Evolutionary conservation across 2,113 vertebrate genomes (phyloP).

Genomic region (Anolis carolinensis): DNA sequence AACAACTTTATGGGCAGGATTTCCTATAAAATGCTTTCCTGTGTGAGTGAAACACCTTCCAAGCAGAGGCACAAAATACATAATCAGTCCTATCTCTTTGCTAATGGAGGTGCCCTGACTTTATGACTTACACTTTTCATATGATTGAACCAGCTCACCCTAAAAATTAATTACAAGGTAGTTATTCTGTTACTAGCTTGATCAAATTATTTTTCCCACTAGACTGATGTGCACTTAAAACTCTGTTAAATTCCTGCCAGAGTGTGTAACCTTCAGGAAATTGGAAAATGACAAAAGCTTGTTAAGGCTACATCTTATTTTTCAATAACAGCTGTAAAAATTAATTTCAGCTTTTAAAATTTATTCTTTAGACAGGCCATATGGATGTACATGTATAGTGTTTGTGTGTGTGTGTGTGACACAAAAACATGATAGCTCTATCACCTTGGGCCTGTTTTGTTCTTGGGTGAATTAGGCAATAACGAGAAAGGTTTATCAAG

Average conservation of each 20-base stretch:
- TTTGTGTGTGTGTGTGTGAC: conserved; percentile 10
- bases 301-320: conserved; percentile 54
- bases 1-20: neutral
- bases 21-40: neutral
- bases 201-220: conserved; percentile 39
- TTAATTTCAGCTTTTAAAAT: conserved; percentile 8
- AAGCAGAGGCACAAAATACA: neutral
- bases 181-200: conserved; percentile 51
- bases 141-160: neutral
- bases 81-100: neutral
- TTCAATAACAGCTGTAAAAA: conserved; percentile 51
- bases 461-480: conserved; percentile 50
- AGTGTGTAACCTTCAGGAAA: conserved; percentile 60
- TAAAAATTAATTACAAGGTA: conserved; percentile 53
- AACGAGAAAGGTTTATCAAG: conserved; percentile 42
- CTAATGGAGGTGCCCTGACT: neutral
- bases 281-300: conserved; percentile 60
- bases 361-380: conserved; percentile 37
- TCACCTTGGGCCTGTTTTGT: conserved; percentile 41
- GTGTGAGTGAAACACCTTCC: neutral
- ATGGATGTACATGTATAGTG: neutral
- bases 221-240: conserved; percentile 59
- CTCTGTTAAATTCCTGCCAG: conserved; percentile 57
- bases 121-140: conserved; percentile 46
- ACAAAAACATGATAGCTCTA: conserved; percentile 41